These are phyloP conservation scores for Clamator glandarius DNA, from an alignment of 2,797 vertebrate genomes.

Conservation along the genomic window DNA sequence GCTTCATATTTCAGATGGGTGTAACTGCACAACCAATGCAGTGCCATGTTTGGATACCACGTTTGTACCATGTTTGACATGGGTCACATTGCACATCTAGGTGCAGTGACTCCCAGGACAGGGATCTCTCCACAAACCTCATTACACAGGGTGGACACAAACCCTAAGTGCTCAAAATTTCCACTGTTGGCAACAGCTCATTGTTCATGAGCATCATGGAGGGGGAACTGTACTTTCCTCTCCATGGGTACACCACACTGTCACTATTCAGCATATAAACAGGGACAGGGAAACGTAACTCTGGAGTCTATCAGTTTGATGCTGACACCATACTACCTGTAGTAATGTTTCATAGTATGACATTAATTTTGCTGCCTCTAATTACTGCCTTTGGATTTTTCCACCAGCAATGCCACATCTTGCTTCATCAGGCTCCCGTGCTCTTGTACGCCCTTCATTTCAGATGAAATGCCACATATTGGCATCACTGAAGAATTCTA, in stretches of 20 bases:
- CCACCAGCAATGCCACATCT: background rate
- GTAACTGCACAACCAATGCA: background rate
- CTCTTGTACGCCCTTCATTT: background rate
- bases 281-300: background rate
- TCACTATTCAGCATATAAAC: background rate
- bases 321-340: background rate
- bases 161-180: background rate
- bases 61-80: background rate
- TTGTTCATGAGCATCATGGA: background rate
- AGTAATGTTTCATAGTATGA: background rate
- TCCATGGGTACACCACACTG: background rate
- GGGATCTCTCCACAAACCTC: background rate
- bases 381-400: background rate
- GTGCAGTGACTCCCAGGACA: background rate
- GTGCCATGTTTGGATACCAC: background rate
- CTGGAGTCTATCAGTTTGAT: background rate
- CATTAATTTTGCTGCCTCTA: background rate
- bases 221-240: background rate
- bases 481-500: background rate
- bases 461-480: background rate
- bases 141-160: rapidly evolving
- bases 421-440: background rate
- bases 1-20: background rate
- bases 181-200: background rate
- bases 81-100: background rate